phyloP scores from a whole-genome alignment of 2,888 invertebrate species.

The Scrobipalpa costella region DNA sequence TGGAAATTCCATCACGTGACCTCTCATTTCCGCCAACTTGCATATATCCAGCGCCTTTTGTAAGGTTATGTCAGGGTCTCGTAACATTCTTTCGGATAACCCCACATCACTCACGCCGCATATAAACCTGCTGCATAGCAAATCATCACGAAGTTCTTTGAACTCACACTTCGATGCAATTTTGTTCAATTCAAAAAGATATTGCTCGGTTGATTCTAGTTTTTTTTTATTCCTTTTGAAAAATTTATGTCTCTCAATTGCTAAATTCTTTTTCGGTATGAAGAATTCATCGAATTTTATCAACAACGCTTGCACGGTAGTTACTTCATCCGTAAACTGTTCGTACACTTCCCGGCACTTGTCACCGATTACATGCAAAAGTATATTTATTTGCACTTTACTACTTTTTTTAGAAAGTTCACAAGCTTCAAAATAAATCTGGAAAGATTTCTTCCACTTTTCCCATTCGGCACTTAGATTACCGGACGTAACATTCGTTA shows the following conservation, averaged over 20 bases:
- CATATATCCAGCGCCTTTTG: constrained; percentile 34
- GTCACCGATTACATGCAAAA: constrained; percentile 28
- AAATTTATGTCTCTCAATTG: constrained; percentile 35
- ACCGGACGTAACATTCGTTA: constrained; percentile 23
- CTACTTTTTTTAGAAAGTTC: neutral
- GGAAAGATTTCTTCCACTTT: constrained; percentile 19
- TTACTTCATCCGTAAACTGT: constrained; percentile 25
- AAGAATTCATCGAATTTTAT: constrained; percentile 34
- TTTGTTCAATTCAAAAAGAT: constrained; percentile 35
- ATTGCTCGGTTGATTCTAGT: constrained; percentile 34
- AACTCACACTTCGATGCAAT: constrained; percentile 37
- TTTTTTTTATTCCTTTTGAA: constrained; percentile 34
- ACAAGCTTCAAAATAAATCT: constrained; percentile 16
- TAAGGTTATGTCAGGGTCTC: constrained; percentile 33
- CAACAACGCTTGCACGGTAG: constrained; percentile 27
- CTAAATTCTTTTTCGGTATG: constrained; percentile 34
- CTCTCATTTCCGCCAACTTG: constrained; percentile 24
- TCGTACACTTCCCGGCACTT: constrained; percentile 33
- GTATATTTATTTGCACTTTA: neutral
- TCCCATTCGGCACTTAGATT: too few relatives aligned
- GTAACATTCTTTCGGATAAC: constrained; percentile 33
- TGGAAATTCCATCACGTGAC: constrained; percentile 33
- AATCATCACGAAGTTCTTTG: constrained; percentile 31
- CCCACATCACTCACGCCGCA: constrained; percentile 34
- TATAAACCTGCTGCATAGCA: constrained; percentile 35